A percentile compares a stretch with the other conserved stretches of the same genome.
Evolutionary conservation across 2,113 vertebrate genomes (phyloP).

Genomic region (Engraulis encrasicolus): DNA sequence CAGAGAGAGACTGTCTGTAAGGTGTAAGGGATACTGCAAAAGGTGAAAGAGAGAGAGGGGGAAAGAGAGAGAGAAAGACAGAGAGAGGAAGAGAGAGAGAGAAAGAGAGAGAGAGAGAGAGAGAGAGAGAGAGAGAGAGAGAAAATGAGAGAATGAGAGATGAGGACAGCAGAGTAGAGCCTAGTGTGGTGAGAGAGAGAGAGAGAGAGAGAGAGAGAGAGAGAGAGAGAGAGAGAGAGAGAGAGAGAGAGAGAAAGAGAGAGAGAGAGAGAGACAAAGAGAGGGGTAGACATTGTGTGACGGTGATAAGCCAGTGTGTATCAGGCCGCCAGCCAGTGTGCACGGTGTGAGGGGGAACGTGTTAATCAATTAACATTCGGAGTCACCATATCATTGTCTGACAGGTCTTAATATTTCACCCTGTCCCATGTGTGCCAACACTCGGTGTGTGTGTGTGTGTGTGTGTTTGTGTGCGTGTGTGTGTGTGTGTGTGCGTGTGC

Average conservation of each 20-base stretch:
- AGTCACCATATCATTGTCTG: conserved; percentile 35
- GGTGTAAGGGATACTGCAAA: too few relatives aligned
- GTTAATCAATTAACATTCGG: conserved; percentile 51
- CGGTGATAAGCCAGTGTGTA: conserved; percentile 50
- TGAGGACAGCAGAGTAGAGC: too few relatives aligned
- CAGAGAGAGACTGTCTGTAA: neutral
- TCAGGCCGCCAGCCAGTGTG: conserved; percentile 17
- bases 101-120: conserved; percentile 37
- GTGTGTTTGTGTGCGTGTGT: neutral
- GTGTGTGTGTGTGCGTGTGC: neutral
- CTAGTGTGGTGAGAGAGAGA: neutral
- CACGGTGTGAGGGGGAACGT: conserved; percentile 34
- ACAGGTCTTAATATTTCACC: conserved; percentile 41
- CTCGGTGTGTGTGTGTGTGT: neutral
- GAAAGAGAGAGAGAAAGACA: neutral
- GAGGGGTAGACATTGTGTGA: conserved; percentile 43
- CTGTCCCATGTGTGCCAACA: neutral
- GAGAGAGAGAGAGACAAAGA: neutral
- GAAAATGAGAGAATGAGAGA: neutral
- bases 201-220: neutral
- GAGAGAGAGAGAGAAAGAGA: neutral
- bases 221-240: neutral
- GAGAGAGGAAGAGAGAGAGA: conserved; percentile 26
- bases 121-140: conserved; percentile 31
- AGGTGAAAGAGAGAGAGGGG: conserved; percentile 22